Evolutionary conservation across 2,888 invertebrate genomes (phyloP), one percentile per base, ranked within the genome.

Genomic region (Fissipunctia ypsillon): DNA sequence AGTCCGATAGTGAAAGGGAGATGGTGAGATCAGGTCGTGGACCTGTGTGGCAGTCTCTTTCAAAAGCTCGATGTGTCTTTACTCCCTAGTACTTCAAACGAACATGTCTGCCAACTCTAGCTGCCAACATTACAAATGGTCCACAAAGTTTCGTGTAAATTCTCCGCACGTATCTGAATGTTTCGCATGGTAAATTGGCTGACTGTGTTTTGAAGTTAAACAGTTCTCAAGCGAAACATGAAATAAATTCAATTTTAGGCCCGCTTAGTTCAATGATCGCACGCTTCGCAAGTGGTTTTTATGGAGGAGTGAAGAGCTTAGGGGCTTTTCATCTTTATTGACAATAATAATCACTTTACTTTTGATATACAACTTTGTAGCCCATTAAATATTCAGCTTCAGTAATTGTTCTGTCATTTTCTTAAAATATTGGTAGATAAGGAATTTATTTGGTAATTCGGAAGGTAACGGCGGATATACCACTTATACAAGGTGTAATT

Each of bases 171-270:
- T 89, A 84, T 80, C 80, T 79, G 73, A 84, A 73, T 83, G 76
- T 87, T 88, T 89, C 81, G 79, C 66, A 81, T 87, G 83, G 88
- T 87, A 90, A 91, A 90, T 88, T 85, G 84, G 66, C 45, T 68
- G 59, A 80, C 72, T 80, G 71, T 83, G 73, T 83, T 69, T 69
- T 69, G 78, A 84, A 87, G 84, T 87, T 82, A 79, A 87, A 85
- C 59, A 71, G 75, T 65, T 69, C 50, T 84, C 60, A 66, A 41
- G 65, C 38, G 61, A 60, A 75, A 67, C 73, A 67, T 71, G 69
- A 65, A 76, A 79, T 71, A 59, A 67, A 86, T 76, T 75, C 35
- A 71, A 78, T 78, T 80, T 78, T 54, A 84, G 56, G 69, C 69
- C 25, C 41, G 22, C 31, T 77, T 77, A 43, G 35, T 50, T 67